A percentile compares a stretch with the other conserved stretches of the same genome.
phyloP scores from a whole-genome alignment of 53 echinoderm and acorn worm genomes.

The Glandiceps talaboti region DNA sequence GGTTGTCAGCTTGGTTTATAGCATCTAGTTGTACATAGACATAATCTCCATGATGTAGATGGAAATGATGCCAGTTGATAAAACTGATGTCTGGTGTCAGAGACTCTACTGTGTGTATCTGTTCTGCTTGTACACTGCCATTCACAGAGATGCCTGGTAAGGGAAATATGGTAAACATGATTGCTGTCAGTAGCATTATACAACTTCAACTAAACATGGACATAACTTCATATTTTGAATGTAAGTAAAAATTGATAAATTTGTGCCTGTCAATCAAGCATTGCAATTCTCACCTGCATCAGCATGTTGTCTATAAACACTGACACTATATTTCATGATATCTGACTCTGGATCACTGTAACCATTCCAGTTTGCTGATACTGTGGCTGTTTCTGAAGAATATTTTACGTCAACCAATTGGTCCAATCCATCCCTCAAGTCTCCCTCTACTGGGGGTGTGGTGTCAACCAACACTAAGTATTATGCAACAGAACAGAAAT shows the following conservation, averaged over 20 bases:
- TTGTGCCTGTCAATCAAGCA: no score
- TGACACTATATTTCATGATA: constrained; percentile 24
- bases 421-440: constrained; percentile 18
- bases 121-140: no score
- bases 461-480: constrained; percentile 29
- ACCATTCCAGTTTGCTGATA: constrained; percentile 25
- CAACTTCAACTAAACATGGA: no score
- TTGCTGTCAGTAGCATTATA: background rate
- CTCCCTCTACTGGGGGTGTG: constrained; percentile 33
- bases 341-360: constrained; percentile 45
- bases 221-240: no score
- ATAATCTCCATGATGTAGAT: constrained; percentile 37
- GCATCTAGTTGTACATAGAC: constrained; percentile 28
- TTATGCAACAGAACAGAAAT: no score
- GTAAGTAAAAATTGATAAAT: no score
- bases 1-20: constrained; percentile 25
- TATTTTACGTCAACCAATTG: constrained; percentile 15
- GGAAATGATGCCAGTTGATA: constrained; percentile 57
- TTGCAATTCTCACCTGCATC: background rate
- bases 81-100: constrained; percentile 13
- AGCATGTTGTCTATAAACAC: constrained; percentile 24
- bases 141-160: no score
- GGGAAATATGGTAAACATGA: background rate
- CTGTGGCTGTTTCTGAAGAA: constrained; percentile 39
- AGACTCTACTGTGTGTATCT: constrained; percentile 25